Evolutionary conservation across 2,113 vertebrate genomes (phyloP), one percentile per base, ranked within the genome.

Genomic region (Gorsachius goisagi): DNA sequence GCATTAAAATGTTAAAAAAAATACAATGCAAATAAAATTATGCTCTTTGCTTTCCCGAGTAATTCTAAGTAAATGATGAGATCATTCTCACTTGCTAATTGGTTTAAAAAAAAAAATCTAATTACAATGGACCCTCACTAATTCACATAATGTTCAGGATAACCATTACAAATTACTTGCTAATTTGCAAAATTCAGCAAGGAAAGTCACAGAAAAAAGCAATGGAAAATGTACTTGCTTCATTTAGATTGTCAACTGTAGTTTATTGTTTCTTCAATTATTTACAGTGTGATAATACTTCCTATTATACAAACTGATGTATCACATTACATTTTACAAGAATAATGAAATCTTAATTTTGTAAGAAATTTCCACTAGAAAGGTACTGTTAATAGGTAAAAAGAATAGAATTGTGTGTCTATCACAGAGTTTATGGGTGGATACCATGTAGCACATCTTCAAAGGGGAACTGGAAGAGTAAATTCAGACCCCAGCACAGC

Each of bases 261-360:
- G 80, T 94, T 95, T 88, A 95, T 91, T 58, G 63, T 72, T 94
- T 89, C 92, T 95, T 97, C 77, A 96, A 95, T 97, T 97, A 97
- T 95, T 96, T 96, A 94, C 84, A 88, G 77, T 23, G n/a, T 60
- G 88, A 78, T 92, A 96, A 93, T 85, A 53, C 77, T 79, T 73
- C 56, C 76, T 59, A 33, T 82, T 73, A 66, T 35, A 62, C 62
- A 93, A 87, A 62, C 11, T 11, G 41, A 92, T 66, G 37, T 9
- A 59, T 81, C 64, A 35, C 39, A 12, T 27, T 53, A 27, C n/a
- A 7, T 55, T 72, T 73, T 2, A 4, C 39, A 83, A 55, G 63
- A 91, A 94, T 52, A 90, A 79, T 87, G 76, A 85, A 93, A 85
- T 79, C 73, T 60, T 72, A 49, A 62, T 89, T 89, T 68, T 37